phyloP scores from a whole-genome alignment of 2,113 vertebrate species.

The Apodemus sylvaticus region DNA sequence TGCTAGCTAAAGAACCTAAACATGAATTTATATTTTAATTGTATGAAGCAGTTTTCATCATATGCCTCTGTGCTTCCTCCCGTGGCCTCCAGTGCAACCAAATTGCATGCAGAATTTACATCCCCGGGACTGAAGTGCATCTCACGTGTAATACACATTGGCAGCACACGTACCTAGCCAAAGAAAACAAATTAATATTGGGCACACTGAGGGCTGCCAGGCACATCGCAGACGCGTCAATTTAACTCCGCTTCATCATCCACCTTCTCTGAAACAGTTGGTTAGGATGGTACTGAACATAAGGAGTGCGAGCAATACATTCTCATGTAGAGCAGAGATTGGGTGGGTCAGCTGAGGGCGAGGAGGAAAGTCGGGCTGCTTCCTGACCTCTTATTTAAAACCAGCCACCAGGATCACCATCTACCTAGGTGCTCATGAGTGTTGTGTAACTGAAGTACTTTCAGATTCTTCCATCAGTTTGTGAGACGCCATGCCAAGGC shows the following conservation, averaged over 20 bases:
- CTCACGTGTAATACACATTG: slow-evolving; percentile 84
- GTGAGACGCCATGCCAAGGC: slow-evolving; percentile 18
- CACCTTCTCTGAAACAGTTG: slow-evolving; percentile 83
- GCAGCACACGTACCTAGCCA: slow-evolving; percentile 86
- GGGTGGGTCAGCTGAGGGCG: slow-evolving; percentile 68
- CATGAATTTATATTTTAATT: slow-evolving; percentile 59
- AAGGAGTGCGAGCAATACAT: slow-evolving; percentile 74
- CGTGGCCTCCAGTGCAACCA: slow-evolving; percentile 70
- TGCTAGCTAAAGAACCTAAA: slow-evolving; percentile 60
- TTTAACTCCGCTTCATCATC: slow-evolving; percentile 85
- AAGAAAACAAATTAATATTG: slow-evolving; percentile 90
- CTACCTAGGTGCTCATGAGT: not conserved
- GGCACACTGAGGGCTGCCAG: slow-evolving; percentile 85
- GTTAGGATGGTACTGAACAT: slow-evolving; percentile 81
- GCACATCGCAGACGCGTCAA: slow-evolving; percentile 85
- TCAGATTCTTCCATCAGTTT: slow-evolving; percentile 23
- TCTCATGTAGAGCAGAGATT: slow-evolving; percentile 81
- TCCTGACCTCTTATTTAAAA: slow-evolving; percentile 69
- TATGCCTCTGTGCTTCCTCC: slow-evolving; percentile 67
- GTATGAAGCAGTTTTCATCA: not conserved
- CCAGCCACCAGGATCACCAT: not conserved
- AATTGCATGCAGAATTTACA: slow-evolving; percentile 76
- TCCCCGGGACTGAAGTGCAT: slow-evolving; percentile 84
- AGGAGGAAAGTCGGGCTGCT: slow-evolving; percentile 73
- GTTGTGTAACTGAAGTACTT: not conserved